phyloP scores from a whole-genome alignment of 2,113 vertebrate genomes.

The Nyctereutes procyonoides region DNA sequence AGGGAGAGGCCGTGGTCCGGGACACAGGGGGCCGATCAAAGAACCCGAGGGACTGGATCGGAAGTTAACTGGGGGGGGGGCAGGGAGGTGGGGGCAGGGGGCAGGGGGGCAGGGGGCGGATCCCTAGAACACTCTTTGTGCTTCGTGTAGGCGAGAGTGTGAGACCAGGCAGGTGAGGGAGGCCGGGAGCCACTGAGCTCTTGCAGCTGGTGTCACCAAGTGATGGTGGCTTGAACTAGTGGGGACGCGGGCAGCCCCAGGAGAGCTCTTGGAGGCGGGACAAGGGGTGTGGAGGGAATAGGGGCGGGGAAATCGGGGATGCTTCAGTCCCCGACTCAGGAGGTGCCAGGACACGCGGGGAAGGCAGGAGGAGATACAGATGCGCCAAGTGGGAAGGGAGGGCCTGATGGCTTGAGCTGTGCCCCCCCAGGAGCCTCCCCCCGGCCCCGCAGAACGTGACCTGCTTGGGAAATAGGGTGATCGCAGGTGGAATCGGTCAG shows the following conservation, averaged over 20 bases:
- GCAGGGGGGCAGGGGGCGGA: too few relatives aligned
- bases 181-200: too few relatives aligned
- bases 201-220: too few relatives aligned
- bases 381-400: neutral
- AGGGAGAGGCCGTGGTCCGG: neutral
- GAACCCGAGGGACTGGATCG: neutral
- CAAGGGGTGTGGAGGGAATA: neutral
- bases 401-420: neutral
- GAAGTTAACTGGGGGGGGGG: too few relatives aligned
- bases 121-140: too few relatives aligned
- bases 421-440: neutral
- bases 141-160: too few relatives aligned
- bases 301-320: neutral
- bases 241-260: neutral
- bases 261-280: neutral
- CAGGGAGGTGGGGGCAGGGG: too few relatives aligned
- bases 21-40: neutral
- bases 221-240: too few relatives aligned
- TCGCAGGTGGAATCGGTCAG: neutral
- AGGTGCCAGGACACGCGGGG: too few relatives aligned
- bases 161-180: too few relatives aligned
- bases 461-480: neutral
- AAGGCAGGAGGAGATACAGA: neutral
- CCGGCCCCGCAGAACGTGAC: neutral
- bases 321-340: neutral